phyloP scores from a whole-genome alignment of 2,888 invertebrate species.

The Cerastis rubricosa region DNA sequence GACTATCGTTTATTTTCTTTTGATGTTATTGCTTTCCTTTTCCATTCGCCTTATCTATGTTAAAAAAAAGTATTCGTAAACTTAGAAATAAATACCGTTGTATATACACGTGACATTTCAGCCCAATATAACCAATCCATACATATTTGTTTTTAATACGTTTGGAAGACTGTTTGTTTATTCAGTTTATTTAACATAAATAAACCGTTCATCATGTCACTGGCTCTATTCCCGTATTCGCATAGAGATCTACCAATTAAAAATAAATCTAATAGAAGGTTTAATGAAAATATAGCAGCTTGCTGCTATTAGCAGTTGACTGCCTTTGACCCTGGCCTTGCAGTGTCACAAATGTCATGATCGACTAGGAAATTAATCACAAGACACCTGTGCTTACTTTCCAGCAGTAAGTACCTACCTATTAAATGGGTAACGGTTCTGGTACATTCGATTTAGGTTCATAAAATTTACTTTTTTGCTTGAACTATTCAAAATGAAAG shows the following conservation, averaged over 20 bases:
- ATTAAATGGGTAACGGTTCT: too few species aligned
- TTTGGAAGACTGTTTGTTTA: not conserved
- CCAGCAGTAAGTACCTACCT: not conserved
- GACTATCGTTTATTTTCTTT: not conserved
- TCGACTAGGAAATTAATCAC: slow-evolving; percentile 34
- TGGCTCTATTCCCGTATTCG: slow-evolving; percentile 14
- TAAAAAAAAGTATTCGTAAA: not conserved
- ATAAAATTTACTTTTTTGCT: not conserved
- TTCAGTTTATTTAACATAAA: slow-evolving; percentile 14
- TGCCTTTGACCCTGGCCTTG: slow-evolving; percentile 41
- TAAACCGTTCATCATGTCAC: not conserved
- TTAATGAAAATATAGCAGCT: slow-evolving; percentile 9
- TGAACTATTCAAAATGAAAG: not conserved
- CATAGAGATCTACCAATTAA: not conserved
- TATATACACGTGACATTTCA: not conserved
- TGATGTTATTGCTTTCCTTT: not conserved
- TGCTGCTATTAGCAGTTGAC: not conserved
- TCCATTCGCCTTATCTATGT: not conserved
- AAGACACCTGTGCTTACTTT: slow-evolving; percentile 12
- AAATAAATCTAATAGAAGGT: not conserved
- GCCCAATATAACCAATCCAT: not conserved
- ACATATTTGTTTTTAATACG: not conserved
- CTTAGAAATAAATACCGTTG: not conserved
- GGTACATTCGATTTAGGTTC: not conserved
- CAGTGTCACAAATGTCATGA: slow-evolving; percentile 35